Base-by-base conservation (phyloP, 2,113 vertebrate genomes). In the Tenrec ecaudatus region DNA sequence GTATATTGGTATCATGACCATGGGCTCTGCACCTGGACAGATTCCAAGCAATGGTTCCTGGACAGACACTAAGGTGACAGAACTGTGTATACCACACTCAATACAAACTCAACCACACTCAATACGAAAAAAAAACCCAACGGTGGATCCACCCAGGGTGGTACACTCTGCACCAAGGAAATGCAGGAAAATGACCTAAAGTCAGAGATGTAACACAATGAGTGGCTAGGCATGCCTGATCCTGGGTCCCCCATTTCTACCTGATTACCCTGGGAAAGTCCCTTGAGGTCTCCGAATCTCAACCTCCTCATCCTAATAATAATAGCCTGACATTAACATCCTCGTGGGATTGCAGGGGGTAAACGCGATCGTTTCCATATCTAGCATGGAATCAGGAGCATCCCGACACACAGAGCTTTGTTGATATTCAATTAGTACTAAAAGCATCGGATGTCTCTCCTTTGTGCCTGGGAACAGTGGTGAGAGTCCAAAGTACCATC, bases 401-500 rank as follows among this genome's bases (percentile, higher is more conserved):
- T 22, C 17, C 57, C 25, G 22, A 47, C 7, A 76, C 17, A 29
- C 19, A 57, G 58, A 76, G 43, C 31, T 80, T 68, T 10, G 25
- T 10, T 9, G 6, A 66, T 43, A 17, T 27, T 25, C 36, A 58
- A 60, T 38, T 4, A 31, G 29, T 29, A 38, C 25, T 29, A 10
- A 88, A 3, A 71, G 2, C 71, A 36, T 89, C 33, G 0, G 7
- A 53, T 53, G 17, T 83, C 90, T 88, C 57, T 85, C 25, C 75
- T 88, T 23, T 64, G 53, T 36, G 64, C 76, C 92, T 92, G 92
- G 66, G 66, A 96, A 94, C 58, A 53, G 47, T 10, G 33, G 25
- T 38, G 11, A 91, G 47, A 92, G 93, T 90, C 88, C 76, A 82
- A 93, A 90, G 94, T 90, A 43, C 76, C 88, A 86, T 31, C 69